These are phyloP conservation scores for Cheilosia soror DNA, from an alignment of 2,888 invertebrate species.

Conservation along the genomic window DNA sequence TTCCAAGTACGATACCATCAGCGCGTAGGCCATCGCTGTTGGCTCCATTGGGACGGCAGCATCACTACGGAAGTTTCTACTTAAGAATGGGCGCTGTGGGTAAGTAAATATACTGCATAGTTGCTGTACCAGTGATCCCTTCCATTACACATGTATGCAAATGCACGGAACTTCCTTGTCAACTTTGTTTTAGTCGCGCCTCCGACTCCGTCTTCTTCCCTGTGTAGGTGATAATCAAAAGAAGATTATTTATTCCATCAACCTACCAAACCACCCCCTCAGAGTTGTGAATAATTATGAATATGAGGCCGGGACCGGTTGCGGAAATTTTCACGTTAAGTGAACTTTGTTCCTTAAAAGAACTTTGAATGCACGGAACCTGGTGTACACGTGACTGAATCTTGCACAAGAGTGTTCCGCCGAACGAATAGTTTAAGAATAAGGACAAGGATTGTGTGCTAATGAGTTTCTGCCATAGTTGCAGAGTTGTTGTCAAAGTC, in stretches of 20 bases:
- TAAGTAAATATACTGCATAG: slow-evolving; percentile 83
- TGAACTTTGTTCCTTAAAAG: slow-evolving; percentile 13
- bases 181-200: not conserved
- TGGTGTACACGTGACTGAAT: slow-evolving; percentile 39
- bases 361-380: slow-evolving; percentile 18
- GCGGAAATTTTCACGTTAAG: slow-evolving; percentile 30
- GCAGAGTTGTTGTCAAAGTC: slow-evolving; percentile 37
- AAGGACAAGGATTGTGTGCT: slow-evolving; percentile 59
- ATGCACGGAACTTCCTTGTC: slow-evolving; percentile 45
- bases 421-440: slow-evolving; percentile 57
- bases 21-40: slow-evolving; percentile 84
- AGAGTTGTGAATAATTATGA: slow-evolving; percentile 65
- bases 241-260: slow-evolving; percentile 53
- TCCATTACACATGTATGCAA: slow-evolving; percentile 56
- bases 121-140: slow-evolving; percentile 21
- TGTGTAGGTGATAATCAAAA: slow-evolving; percentile 52
- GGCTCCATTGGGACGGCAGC: slow-evolving; percentile 85
- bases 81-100: slow-evolving; percentile 96
- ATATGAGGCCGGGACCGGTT: slow-evolving; percentile 39
- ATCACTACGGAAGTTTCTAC: slow-evolving; percentile 96
- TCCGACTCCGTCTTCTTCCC: not conserved
- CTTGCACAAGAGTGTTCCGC: slow-evolving; percentile 6
- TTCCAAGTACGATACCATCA: slow-evolving; percentile 84
- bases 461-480: slow-evolving; percentile 61
- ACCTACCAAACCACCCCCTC: not conserved